Conservation (phyloP, 1,140 invertebrate species). For the Cherax quadricarinatus region DNA sequence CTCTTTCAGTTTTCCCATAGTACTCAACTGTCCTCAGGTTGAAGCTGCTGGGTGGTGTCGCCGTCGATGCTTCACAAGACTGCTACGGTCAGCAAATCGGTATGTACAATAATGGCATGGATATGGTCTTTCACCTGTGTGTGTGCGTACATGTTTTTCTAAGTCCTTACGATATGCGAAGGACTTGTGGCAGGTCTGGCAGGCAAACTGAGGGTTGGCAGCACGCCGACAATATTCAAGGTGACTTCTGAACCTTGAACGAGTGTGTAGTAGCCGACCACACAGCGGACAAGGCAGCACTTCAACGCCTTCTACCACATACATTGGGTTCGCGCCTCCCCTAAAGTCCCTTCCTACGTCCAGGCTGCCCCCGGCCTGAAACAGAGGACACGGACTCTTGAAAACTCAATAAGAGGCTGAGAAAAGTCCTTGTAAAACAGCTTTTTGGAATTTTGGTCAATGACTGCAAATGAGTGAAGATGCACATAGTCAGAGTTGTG, state of each 20-base stretch:
- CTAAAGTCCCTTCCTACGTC: conserved; percentile 47
- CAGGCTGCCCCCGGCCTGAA: conserved; percentile 62
- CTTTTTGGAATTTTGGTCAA: background rate
- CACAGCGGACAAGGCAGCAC: conserved; percentile 56
- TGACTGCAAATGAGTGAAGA: background rate
- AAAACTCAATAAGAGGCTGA: conserved; percentile 24
- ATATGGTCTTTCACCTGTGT: conserved; percentile 88
- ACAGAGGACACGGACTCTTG: conserved; percentile 63
- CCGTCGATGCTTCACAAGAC: conserved; percentile 82
- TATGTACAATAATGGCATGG: conserved; percentile 90
- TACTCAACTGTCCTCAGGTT: conserved; percentile 6
- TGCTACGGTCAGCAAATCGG: conserved; percentile 87
- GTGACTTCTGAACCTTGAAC: conserved; percentile 48
- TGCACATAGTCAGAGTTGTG: background rate
- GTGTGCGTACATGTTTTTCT: conserved; percentile 84
- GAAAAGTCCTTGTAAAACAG: conserved; percentile 3
- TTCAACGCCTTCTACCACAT: conserved; percentile 29
- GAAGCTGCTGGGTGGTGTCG: conserved; percentile 84
- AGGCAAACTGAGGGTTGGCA: conserved; percentile 78
- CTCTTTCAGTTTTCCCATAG: background rate
- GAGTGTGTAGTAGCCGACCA: conserved; percentile 52
- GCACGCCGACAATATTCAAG: conserved; percentile 63
- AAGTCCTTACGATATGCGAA: conserved; percentile 78
- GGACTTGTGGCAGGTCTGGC: conserved; percentile 80
- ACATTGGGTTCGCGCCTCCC: conserved; percentile 47